Conservation (phyloP, 1,140 invertebrate genomes). For the Drosophila biarmipes region DNA sequence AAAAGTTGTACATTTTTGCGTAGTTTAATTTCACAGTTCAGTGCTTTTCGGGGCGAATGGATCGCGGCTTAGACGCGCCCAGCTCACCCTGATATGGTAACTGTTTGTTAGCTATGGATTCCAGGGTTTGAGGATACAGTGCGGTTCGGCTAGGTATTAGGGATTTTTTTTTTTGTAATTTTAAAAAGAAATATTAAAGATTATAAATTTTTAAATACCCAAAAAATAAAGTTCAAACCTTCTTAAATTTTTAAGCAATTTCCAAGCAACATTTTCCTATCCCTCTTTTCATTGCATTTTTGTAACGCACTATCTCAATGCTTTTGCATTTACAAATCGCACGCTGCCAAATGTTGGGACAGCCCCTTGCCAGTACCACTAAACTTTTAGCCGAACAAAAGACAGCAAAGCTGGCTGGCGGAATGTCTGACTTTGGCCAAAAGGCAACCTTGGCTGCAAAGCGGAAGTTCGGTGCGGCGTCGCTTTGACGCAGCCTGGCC, state of each 20-base stretch:
- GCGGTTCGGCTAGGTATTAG: neutral
- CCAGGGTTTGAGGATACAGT: slow-evolving; percentile 11
- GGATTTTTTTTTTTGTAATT: neutral
- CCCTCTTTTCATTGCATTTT: neutral
- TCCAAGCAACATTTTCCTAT: neutral
- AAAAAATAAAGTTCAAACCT: no score
- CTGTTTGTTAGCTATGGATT: slow-evolving; percentile 10
- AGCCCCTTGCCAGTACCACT: slow-evolving; percentile 2
- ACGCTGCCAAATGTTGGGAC: slow-evolving; percentile 33
- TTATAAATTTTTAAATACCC: no score
- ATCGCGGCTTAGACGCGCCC: slow-evolving; percentile 72
- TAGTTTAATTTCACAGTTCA: slow-evolving; percentile 81
- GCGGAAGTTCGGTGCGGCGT: slow-evolving; percentile 70
- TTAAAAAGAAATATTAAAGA: no score
- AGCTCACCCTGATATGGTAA: slow-evolving; percentile 51
- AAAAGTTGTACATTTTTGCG: slow-evolving; percentile 42
- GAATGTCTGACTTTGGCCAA: slow-evolving; percentile 54
- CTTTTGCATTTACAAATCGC: slow-evolving; percentile 58
- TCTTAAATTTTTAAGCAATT: neutral
- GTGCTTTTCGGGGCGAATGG: slow-evolving; percentile 55
- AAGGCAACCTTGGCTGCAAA: slow-evolving; percentile 69
- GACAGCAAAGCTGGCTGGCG: slow-evolving; percentile 48
- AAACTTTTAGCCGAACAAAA: slow-evolving; percentile 52
- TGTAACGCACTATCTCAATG: slow-evolving; percentile 8
- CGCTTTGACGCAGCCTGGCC: slow-evolving; percentile 43